Evolutionary conservation across 2,113 vertebrate species (phyloP).

Genomic region (Ornithorhynchus anatinus): DNA sequence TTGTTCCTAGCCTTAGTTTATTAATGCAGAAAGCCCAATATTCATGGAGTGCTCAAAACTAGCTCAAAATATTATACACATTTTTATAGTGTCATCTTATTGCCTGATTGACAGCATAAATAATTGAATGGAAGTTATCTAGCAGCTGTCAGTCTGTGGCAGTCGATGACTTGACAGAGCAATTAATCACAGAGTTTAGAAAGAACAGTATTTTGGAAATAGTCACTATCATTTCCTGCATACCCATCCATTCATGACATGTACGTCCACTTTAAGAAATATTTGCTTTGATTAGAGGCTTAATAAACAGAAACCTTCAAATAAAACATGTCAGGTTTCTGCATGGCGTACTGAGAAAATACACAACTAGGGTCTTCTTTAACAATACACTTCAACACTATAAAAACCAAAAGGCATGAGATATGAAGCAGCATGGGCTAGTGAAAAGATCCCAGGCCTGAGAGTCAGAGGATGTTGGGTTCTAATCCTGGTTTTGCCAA

Average conservation of each 20-base stretch:
- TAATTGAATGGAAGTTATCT: conserved; percentile 44
- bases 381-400: not conserved
- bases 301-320: conserved; percentile 24
- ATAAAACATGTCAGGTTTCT: not conserved
- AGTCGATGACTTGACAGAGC: conserved; percentile 47
- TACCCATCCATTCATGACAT: conserved; percentile 6
- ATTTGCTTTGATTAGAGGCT: not conserved
- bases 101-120: conserved; percentile 37
- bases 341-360: not conserved
- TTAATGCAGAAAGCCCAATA: not conserved
- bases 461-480: too few species aligned
- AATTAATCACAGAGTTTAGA: conserved; percentile 57
- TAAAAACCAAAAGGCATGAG: not conserved
- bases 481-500: too few species aligned
- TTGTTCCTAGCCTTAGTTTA: conserved; percentile 26
- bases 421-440: too few species aligned
- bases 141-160: conserved; percentile 44
- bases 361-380: not conserved
- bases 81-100: not conserved
- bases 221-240: not conserved
- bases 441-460: too few species aligned
- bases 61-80: conserved; percentile 6
- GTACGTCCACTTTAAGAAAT: not conserved
- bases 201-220: conserved; percentile 6
- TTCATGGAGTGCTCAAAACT: conserved; percentile 1